Evolutionary conservation across 2,888 invertebrate genomes (phyloP), one percentile per base, ranked within the genome.

Genomic region (Fragum whitleyi): DNA sequence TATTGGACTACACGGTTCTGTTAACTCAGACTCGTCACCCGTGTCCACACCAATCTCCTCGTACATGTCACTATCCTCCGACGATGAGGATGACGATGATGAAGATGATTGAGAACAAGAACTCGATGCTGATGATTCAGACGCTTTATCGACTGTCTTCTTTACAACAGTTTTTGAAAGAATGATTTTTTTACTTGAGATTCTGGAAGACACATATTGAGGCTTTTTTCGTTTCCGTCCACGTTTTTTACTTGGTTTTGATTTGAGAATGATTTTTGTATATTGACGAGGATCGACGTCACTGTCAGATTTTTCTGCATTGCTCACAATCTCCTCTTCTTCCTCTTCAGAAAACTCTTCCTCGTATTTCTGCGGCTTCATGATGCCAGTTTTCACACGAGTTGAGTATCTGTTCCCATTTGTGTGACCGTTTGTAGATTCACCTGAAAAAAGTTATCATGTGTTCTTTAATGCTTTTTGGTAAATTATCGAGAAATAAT

Each of bases 331-430:
- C 61, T 71, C 47, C 21, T 83, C 84, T 2, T 85, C 84, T 62
- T 86, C 82, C n/a, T 81, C 69, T 26, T 71, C 74, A 39, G 77
- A 79, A 1, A 84, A 80, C 26, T 83, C 84, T 14, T 76, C 74
- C 21, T 79, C 77, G 68, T 86, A 85, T 29, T 76, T 72, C 19
- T 80, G 69, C 23, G 72, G 69, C 72, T 87, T 87, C 16, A 88
- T 83, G 6, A 82, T 76, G 14, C 89, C 88, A 28, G 89, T 88
- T 26, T 82, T 59, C 3, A 86, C 86, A 14, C 89, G 71, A 21
- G 89, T 89, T 29, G 86, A 83, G 74, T 89, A 88, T 14, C 55
- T 42, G 39, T 36, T 62, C 11, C 59, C 55, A 19, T 69, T 59
- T 2, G 62, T 62, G 1, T 62, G n/a, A 36, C 62, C 62, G 28